Evolutionary conservation across 2,888 invertebrate species (phyloP).

Genomic region (Sericinus montela): DNA sequence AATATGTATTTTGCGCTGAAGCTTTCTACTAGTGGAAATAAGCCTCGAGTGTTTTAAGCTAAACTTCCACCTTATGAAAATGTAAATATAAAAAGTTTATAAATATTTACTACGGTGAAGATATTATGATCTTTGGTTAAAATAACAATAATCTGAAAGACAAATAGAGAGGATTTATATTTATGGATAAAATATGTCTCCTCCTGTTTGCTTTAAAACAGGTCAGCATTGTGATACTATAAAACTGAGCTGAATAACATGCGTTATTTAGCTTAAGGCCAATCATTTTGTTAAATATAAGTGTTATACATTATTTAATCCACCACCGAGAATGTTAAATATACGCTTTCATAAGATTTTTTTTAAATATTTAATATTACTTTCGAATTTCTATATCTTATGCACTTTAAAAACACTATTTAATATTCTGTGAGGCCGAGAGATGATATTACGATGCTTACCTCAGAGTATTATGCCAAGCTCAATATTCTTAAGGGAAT

Average conservation of each 20-base stretch:
- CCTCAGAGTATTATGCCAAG: neutral
- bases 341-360: no score
- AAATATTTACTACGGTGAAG: neutral
- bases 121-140: neutral
- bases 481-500: neutral
- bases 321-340: neutral
- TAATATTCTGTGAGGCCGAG: no score
- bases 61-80: neutral
- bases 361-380: no score
- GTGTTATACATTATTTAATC: no score
- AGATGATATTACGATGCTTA: neutral
- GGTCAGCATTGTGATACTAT: conserved; percentile 27
- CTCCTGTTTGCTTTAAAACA: conserved; percentile 59
- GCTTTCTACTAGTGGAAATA: no score
- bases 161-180: conserved; percentile 75
- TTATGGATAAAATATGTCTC: conserved; percentile 62
- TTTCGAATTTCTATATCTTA: no score
- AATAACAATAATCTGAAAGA: conserved; percentile 27
- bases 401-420: no score
- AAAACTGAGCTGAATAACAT: conserved; percentile 2
- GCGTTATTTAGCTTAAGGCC: no score
- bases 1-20: no score
- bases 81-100: conserved; percentile 2
- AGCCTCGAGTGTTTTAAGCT: no score
- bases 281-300: no score